Conservation (phyloP, 1,140 invertebrate genomes). For the Ruditapes philippinarum region DNA sequence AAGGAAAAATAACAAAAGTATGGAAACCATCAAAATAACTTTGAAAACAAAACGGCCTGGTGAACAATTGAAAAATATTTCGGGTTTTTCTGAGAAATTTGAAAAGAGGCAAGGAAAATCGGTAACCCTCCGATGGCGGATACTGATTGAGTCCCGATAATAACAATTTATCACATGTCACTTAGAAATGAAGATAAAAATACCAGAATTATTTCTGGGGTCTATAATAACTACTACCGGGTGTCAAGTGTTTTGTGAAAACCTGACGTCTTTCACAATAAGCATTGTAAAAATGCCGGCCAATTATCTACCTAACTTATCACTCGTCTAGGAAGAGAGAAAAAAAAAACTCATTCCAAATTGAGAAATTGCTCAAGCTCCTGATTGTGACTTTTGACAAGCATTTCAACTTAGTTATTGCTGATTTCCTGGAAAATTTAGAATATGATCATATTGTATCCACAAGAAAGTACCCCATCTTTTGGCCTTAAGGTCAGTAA, state of each 20-base stretch:
- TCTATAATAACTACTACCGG: not conserved
- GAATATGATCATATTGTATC: not conserved
- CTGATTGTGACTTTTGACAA: not conserved
- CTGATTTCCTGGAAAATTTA: conserved; percentile 3
- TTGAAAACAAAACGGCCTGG: not conserved
- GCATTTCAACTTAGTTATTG: conserved; percentile 5
- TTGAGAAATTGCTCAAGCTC: not conserved
- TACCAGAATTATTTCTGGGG: not conserved
- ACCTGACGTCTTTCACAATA: conserved; percentile 25
- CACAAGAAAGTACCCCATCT: too few species aligned
- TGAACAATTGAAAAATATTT: not conserved
- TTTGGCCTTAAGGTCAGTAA: not conserved
- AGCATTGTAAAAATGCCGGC: conserved; percentile 34
- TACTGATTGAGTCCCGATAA: conserved; percentile 32
- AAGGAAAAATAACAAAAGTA: not conserved
- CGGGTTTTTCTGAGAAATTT: conserved; percentile 1
- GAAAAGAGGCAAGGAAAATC: not conserved
- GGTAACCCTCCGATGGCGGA: not conserved
- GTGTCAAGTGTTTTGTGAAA: not conserved
- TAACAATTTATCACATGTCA: conserved; percentile 49
- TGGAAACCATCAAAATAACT: not conserved
- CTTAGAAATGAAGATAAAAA: conserved; percentile 48
- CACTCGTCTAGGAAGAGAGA: not conserved
- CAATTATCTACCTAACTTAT: conserved; percentile 46
- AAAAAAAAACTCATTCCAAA: not conserved